These are phyloP conservation scores for Mobula hypostoma DNA, from an alignment of 2,113 vertebrate species.

Conservation along the genomic window DNA sequence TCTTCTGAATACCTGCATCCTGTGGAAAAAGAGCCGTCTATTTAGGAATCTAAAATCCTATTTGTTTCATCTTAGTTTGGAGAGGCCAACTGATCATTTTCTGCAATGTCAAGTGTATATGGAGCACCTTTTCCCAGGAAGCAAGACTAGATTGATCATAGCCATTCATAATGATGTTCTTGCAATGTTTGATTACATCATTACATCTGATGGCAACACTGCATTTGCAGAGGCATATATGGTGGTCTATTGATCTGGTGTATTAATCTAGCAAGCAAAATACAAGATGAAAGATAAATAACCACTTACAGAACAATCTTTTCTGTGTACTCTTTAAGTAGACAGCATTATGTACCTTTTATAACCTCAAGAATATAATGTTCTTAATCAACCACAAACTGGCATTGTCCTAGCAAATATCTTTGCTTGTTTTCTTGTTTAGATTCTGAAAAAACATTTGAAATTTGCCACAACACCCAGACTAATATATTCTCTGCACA, in stretches of 20 bases:
- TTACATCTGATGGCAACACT: not conserved
- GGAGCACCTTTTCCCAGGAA: not conserved
- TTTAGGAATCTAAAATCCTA: not conserved
- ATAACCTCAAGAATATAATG: not conserved
- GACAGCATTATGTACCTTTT: not conserved
- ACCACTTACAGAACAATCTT: not conserved
- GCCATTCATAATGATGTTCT: not conserved
- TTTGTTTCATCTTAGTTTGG: not conserved
- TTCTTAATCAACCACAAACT: not conserved
- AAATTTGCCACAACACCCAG: slow-evolving; percentile 74
- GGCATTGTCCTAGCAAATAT: not conserved
- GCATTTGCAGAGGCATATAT: not conserved
- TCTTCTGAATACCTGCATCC: no score
- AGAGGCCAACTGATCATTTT: not conserved
- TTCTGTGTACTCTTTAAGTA: not conserved
- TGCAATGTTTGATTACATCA: not conserved
- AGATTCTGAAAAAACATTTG: slow-evolving; percentile 75
- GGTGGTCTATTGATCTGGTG: no score
- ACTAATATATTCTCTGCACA: slow-evolving; percentile 67
- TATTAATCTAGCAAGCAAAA: no score
- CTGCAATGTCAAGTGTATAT: not conserved
- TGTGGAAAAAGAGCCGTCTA: no score
- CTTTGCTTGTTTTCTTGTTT: slow-evolving; percentile 22
- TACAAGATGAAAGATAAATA: not conserved
- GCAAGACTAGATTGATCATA: not conserved